Conservation (phyloP, 2,888 invertebrate genomes). For the Drosophila mercatorum region DNA sequence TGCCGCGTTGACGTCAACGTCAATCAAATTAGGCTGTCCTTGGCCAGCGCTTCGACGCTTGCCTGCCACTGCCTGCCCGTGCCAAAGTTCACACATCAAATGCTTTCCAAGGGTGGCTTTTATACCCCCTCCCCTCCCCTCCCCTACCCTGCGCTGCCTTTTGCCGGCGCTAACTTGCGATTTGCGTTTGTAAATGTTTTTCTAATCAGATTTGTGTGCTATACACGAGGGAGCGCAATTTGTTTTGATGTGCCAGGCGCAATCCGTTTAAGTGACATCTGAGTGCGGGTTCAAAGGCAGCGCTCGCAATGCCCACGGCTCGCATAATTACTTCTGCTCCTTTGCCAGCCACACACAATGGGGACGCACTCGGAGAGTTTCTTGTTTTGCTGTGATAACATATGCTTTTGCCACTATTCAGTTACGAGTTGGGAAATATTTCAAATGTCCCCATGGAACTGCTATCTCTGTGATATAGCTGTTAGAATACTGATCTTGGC, state of each 20-base stretch:
- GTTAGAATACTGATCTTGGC: background rate
- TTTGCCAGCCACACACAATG: background rate
- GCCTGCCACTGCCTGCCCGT: constrained; percentile 13
- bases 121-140: background rate
- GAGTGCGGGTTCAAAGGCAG: constrained; percentile 38
- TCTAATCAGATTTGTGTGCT: constrained; percentile 75
- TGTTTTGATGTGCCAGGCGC: constrained; percentile 74
- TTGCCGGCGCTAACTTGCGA: constrained; percentile 66
- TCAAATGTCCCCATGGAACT: no score
- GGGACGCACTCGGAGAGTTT: background rate
- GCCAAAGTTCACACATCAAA: constrained; percentile 74
- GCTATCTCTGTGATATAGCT: no score
- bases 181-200: constrained; percentile 78
- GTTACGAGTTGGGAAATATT: background rate
- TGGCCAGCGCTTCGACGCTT: constrained; percentile 23
- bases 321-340: constrained; percentile 62
- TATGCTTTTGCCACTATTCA: constrained; percentile 6
- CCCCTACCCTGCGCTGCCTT: background rate
- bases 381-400: background rate
- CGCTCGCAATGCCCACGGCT: constrained; percentile 33
- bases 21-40: constrained; percentile 69
- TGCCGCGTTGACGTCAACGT: constrained; percentile 62
- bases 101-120: constrained; percentile 48
- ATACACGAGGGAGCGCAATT: constrained; percentile 71
- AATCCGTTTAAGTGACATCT: constrained; percentile 69